Evolutionary conservation across 1,140 invertebrate species (phyloP).

Genomic region (Nymphalis io): DNA sequence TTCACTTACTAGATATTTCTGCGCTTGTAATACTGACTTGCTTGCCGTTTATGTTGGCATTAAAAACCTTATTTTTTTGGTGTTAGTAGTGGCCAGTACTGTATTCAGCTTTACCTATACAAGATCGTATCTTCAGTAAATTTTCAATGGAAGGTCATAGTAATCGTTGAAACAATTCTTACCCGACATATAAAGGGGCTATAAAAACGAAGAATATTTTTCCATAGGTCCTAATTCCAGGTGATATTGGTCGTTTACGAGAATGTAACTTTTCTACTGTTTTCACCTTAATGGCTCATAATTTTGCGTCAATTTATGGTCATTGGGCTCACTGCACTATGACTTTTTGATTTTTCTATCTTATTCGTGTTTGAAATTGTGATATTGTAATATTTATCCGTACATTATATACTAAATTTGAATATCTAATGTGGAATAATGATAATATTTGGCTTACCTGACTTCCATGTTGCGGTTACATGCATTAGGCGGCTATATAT

Average conservation of each 20-base stretch:
- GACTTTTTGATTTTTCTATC: background rate
- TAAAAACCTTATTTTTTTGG: too few relatives aligned
- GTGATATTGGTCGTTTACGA: slow-evolving; percentile 1
- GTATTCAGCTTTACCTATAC: too few relatives aligned
- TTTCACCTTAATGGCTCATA: slow-evolving; percentile 22
- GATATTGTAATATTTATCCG: background rate
- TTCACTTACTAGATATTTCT: too few relatives aligned
- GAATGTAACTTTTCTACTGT: slow-evolving; percentile 8
- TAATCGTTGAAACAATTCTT: background rate
- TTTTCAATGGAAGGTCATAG: background rate
- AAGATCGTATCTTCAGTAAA: background rate
- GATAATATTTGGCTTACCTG: background rate
- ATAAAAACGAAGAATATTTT: slow-evolving; percentile 13
- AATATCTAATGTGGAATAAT: background rate
- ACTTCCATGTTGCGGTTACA: background rate
- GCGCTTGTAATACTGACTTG: too few relatives aligned
- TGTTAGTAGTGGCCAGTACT: too few relatives aligned
- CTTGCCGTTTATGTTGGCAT: too few relatives aligned
- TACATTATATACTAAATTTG: too few relatives aligned
- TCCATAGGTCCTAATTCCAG: slow-evolving; percentile 1
- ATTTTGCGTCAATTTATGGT: slow-evolving; percentile 18
- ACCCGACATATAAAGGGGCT: background rate
- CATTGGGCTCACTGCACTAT: background rate
- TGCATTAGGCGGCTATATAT: too few relatives aligned
- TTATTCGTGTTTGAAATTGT: background rate